A percentile compares a stretch with the other conserved stretches of the same genome.
Evolutionary conservation across 1,140 invertebrate genomes (phyloP).

Genomic region (Drosophila oshimai): DNA sequence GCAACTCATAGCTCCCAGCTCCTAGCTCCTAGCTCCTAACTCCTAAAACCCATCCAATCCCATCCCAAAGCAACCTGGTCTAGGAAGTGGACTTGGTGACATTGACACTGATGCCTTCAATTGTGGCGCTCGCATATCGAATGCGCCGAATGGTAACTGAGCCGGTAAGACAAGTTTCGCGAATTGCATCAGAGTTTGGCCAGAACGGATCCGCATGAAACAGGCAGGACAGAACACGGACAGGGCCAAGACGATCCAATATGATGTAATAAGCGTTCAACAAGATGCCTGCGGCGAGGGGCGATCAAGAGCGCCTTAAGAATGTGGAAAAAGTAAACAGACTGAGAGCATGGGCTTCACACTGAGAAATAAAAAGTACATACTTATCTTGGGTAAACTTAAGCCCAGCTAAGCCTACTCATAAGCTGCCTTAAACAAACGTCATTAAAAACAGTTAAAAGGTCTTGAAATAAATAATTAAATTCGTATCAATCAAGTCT

Average conservation of each 20-base stretch:
- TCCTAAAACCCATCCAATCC: not conserved
- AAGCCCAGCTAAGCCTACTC: no score
- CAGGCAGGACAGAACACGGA: slow-evolving; percentile 6
- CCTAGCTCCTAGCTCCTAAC: slow-evolving; percentile 38
- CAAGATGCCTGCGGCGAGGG: slow-evolving; percentile 5
- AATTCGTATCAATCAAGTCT: no score
- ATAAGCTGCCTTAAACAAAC: no score
- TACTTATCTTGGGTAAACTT: no score
- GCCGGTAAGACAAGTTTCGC: slow-evolving; percentile 76
- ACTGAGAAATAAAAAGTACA: slow-evolving; percentile 4
- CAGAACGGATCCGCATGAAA: slow-evolving; percentile 4
- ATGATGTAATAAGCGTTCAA: slow-evolving; percentile 69
- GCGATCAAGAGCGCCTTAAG: slow-evolving; percentile 63
- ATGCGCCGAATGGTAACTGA: slow-evolving; percentile 62
- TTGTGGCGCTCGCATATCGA: slow-evolving; percentile 77
- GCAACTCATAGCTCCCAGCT: slow-evolving; percentile 11
- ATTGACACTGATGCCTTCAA: slow-evolving; percentile 79
- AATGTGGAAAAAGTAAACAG: slow-evolving; percentile 38
- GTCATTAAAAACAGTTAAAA: no score
- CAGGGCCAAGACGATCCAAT: slow-evolving; percentile 35
- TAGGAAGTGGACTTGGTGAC: slow-evolving; percentile 54
- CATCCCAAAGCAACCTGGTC: slow-evolving; percentile 4
- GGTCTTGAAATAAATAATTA: no score
- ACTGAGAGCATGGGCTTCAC: slow-evolving; percentile 3
- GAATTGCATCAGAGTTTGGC: slow-evolving; percentile 69